A percentile compares a stretch with the other conserved stretches of the same genome.
These are phyloP conservation scores for Nesidiocoris tenuis DNA, from an alignment of 2,888 invertebrate species.

Conservation along the genomic window DNA sequence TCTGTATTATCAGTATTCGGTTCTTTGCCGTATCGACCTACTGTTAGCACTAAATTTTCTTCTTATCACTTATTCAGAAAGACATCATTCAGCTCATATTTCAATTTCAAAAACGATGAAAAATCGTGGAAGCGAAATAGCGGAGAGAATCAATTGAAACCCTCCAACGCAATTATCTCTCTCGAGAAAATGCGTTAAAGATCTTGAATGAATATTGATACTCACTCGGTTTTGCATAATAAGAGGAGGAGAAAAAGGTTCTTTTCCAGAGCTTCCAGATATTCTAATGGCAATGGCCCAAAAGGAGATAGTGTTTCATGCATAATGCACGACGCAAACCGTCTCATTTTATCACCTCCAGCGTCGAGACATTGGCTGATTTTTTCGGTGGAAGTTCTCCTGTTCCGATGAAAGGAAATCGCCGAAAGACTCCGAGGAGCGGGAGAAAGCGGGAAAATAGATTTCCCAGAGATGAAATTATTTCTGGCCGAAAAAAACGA, in stretches of 20 bases:
- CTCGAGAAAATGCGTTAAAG: not conserved
- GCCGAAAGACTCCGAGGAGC: not conserved
- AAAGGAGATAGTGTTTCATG: conserved; percentile 42
- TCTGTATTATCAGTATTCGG: no score
- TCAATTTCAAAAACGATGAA: no score
- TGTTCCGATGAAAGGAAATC: not conserved
- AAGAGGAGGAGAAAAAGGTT: not conserved
- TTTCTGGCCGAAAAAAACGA: not conserved
- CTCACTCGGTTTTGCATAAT: not conserved
- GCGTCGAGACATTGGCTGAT: not conserved
- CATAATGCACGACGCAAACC: conserved; percentile 45
- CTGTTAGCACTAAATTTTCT: no score
- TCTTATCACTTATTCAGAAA: no score
- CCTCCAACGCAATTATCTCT: not conserved
- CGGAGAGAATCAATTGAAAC: not conserved
- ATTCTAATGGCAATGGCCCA: conserved; percentile 35
- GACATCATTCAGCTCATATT: no score
- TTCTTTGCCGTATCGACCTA: no score
- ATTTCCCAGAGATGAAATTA: not conserved
- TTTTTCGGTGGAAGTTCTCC: not conserved
- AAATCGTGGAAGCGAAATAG: no score
- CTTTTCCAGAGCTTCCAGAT: conserved; percentile 2
- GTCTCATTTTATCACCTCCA: conserved; percentile 41
- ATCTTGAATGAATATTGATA: not conserved
- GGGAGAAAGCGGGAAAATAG: not conserved